Conservation (phyloP, 2,888 invertebrate species). For the Pyrochroa serraticornis region DNA sequence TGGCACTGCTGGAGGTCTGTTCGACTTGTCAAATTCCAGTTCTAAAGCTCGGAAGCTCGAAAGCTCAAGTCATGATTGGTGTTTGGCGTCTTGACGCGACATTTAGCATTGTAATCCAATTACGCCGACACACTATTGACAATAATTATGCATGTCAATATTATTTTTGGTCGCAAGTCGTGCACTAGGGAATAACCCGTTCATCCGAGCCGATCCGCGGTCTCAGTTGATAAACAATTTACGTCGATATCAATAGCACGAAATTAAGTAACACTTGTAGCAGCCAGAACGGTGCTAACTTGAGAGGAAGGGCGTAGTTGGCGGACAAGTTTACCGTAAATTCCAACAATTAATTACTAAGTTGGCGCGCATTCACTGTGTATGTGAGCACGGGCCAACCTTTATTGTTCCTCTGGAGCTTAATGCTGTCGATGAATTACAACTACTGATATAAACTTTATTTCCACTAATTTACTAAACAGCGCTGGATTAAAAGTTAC, state of each 20-base stretch:
- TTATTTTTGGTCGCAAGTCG: conserved; percentile 19
- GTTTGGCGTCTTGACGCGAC: too few relatives aligned
- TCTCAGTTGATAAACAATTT: conserved; percentile 24
- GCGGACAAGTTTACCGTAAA: conserved; percentile 47
- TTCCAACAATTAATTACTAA: conserved; percentile 52
- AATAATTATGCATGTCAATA: conserved; percentile 22
- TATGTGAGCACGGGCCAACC: conserved; percentile 40
- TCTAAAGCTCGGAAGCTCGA: too few relatives aligned
- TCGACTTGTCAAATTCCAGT: too few relatives aligned
- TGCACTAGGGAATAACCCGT: conserved; percentile 13
- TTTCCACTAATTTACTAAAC: conserved; percentile 36
- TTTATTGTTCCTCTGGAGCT: conserved; percentile 44
- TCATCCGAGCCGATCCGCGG: conserved; percentile 19
- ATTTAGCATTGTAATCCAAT: conserved; percentile 24
- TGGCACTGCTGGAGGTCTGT: too few relatives aligned
- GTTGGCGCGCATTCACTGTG: conserved; percentile 40
- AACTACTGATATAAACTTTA: conserved; percentile 41
- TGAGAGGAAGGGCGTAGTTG: conserved; percentile 25
- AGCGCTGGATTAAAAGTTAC: conserved; percentile 23
- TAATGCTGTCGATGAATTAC: conserved; percentile 48
- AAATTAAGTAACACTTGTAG: conserved; percentile 48
- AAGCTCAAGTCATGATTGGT: too few relatives aligned
- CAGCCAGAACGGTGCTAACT: conserved; percentile 7
- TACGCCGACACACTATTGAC: conserved; percentile 19
- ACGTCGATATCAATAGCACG: conserved; percentile 44